A percentile compares a stretch with the other conserved stretches of the same genome.
phyloP scores from a whole-genome alignment of 2,797 vertebrate species.

The Gadopsis marmoratus region DNA sequence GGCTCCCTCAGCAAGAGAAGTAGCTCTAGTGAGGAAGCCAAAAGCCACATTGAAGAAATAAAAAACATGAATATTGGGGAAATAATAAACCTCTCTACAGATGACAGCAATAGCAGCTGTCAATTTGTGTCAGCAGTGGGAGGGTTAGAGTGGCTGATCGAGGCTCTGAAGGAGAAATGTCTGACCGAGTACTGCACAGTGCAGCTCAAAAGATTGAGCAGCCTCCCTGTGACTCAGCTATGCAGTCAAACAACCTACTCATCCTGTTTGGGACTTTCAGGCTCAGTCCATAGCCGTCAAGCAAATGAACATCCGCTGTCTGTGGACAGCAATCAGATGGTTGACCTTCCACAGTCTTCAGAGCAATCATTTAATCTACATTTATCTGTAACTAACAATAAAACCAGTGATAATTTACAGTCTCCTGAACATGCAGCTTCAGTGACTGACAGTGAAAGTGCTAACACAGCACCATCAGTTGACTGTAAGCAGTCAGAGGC shows the following conservation, averaged over 20 bases:
- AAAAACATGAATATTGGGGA: neutral
- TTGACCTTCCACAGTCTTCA: slow-evolving; percentile 1
- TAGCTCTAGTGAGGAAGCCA: neutral
- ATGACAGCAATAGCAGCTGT: slow-evolving; percentile 40
- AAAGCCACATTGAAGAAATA: neutral
- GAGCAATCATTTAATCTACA: neutral
- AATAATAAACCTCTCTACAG: slow-evolving; percentile 21
- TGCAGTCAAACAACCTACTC: slow-evolving; percentile 55
- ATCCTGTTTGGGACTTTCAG: slow-evolving; percentile 57
- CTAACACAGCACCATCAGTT: slow-evolving; percentile 2
- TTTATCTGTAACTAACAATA: neutral
- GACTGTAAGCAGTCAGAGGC: neutral
- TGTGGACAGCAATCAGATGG: neutral
- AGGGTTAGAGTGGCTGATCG: slow-evolving; percentile 57
- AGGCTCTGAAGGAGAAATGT: slow-evolving; percentile 73
- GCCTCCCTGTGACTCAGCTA: slow-evolving; percentile 34
- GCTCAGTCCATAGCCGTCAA: slow-evolving; percentile 2
- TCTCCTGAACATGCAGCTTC: slow-evolving; percentile 12
- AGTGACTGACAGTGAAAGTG: neutral
- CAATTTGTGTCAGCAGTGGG: slow-evolving; percentile 57
- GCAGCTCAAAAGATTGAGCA: slow-evolving; percentile 60
- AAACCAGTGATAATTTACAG: neutral
- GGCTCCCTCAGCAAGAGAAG: slow-evolving; percentile 8
- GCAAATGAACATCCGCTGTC: neutral
- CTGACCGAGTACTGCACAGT: slow-evolving; percentile 60